These are phyloP conservation scores for Hyaena hyaena DNA, from an alignment of 2,113 vertebrate species.

Conservation along the genomic window DNA sequence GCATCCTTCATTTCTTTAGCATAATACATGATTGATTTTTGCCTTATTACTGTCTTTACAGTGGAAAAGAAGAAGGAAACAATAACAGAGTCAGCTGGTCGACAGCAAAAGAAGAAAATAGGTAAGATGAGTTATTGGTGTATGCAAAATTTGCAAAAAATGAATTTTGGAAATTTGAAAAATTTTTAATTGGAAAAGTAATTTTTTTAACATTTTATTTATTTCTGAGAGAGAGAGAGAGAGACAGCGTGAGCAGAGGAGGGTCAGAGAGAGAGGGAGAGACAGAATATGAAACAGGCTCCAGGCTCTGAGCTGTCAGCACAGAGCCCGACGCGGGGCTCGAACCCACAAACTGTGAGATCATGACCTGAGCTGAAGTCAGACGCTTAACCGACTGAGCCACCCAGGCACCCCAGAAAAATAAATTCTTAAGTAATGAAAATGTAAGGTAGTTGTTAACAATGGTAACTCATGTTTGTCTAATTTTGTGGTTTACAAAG, in stretches of 20 bases:
- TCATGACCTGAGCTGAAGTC: no score
- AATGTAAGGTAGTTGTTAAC: background rate
- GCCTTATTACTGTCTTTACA: slow-evolving; percentile 75
- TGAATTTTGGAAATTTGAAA: background rate
- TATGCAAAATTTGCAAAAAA: background rate
- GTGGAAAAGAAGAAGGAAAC: slow-evolving; percentile 99
- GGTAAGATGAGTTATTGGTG: slow-evolving; percentile 85
- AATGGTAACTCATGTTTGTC: background rate
- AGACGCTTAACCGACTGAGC: no score
- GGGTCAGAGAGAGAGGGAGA: no score
- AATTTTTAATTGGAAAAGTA: background rate
- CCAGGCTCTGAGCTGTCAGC: no score
- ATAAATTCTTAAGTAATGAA: background rate
- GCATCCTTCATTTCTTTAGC: background rate
- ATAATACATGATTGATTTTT: background rate
- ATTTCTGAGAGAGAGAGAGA: no score
- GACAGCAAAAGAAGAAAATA: slow-evolving; percentile 99
- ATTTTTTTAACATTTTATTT: no score
- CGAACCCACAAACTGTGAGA: no score
- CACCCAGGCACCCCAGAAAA: background rate
- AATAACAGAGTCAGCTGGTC: slow-evolving; percentile 97
- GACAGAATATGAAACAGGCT: no score
- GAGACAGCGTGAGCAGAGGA: no score
- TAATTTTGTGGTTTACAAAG: background rate
- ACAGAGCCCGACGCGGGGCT: no score